These are phyloP conservation scores for Margarornis squamiger DNA, from an alignment of 2,797 vertebrate genomes.

Conservation along the genomic window DNA sequence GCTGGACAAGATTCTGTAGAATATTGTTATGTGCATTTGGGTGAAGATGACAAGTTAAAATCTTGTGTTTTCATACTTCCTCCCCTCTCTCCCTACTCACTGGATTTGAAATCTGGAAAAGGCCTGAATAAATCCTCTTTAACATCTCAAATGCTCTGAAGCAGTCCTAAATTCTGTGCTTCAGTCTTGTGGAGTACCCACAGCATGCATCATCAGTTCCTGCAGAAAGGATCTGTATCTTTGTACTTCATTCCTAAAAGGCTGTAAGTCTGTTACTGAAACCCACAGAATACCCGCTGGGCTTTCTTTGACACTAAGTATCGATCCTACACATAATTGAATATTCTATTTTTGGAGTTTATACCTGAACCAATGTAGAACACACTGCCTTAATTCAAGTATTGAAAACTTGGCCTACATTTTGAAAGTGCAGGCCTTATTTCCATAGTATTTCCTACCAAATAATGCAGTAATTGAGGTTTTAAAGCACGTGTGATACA, in stretches of 20 bases:
- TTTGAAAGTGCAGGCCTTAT: neutral
- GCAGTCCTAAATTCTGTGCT: neutral
- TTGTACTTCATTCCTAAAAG: neutral
- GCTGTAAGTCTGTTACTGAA: neutral
- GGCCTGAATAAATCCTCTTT: neutral
- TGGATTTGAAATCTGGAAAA: neutral
- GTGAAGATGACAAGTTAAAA: neutral
- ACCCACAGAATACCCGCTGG: neutral
- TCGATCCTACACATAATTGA: neutral
- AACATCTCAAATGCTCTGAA: neutral
- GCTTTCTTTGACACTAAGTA: neutral
- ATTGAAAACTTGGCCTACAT: slow-evolving; percentile 14
- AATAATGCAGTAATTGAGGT: neutral
- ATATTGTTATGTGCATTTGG: neutral
- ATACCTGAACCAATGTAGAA: neutral
- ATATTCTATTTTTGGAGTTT: neutral
- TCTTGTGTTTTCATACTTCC: neutral
- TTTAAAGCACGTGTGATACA: neutral
- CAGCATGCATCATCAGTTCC: neutral
- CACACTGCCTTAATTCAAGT: neutral
- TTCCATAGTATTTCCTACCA: neutral
- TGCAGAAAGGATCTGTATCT: neutral
- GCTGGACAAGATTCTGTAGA: neutral
- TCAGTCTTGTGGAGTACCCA: neutral
- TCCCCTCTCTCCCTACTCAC: neutral